Percentiles rank a stretch among this genome's conserved stretches.
Evolutionary conservation across 2,113 vertebrate species (phyloP).

Genomic region (Labeo rohita): DNA sequence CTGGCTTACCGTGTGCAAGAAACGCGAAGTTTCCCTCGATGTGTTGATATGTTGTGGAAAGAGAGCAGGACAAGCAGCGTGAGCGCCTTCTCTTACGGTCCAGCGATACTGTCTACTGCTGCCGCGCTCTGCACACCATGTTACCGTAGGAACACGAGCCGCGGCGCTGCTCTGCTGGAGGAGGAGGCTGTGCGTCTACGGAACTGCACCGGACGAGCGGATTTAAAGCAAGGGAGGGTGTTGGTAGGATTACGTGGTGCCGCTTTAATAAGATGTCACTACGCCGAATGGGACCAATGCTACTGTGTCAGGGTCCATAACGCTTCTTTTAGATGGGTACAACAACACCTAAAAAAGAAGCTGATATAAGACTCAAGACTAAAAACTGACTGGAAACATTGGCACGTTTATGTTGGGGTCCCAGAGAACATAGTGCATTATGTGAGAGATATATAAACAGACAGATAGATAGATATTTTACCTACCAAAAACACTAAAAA

Average conservation of each 20-base stretch:
- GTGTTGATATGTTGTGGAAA: slow-evolving; percentile 52
- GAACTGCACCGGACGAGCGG: slow-evolving; percentile 61
- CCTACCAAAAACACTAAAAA: no score
- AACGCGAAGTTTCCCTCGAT: slow-evolving; percentile 51
- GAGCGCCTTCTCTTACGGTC: slow-evolving; percentile 53
- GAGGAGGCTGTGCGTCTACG: slow-evolving; percentile 61
- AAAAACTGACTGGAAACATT: background rate
- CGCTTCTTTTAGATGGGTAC: slow-evolving; percentile 3
- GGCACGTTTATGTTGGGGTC: background rate
- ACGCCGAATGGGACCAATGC: slow-evolving; percentile 69
- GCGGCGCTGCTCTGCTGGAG: slow-evolving; percentile 53
- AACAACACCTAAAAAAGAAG: background rate
- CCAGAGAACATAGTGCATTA: background rate
- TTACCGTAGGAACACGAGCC: slow-evolving; percentile 58
- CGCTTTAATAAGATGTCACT: slow-evolving; percentile 74
- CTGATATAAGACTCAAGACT: background rate
- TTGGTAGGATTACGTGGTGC: slow-evolving; percentile 72
- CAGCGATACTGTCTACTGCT: slow-evolving; percentile 57
- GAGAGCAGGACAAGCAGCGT: slow-evolving; percentile 15
- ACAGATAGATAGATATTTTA: background rate
- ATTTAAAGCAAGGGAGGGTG: slow-evolving; percentile 74
- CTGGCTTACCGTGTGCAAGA: slow-evolving; percentile 65
- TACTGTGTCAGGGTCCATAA: slow-evolving; percentile 60
- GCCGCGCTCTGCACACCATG: slow-evolving; percentile 71
- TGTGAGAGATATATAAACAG: background rate